Conservation (phyloP, 2,888 invertebrate species). For the Muschampia plurimacula region DNA sequence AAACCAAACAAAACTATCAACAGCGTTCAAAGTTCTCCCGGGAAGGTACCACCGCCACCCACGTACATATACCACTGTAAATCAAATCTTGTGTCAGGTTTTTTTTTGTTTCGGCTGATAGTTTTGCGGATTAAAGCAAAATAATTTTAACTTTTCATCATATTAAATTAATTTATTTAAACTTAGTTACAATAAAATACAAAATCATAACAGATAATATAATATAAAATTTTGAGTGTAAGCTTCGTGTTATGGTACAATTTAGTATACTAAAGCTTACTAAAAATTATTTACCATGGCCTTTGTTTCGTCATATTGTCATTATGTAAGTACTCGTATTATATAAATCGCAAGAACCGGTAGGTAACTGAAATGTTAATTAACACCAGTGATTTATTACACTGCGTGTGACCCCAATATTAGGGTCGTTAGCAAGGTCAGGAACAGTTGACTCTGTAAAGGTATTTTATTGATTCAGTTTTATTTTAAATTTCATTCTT, state of each 20-base stretch:
- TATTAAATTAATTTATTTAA: too few relatives aligned
- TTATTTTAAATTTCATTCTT: not conserved
- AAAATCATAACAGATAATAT: too few relatives aligned
- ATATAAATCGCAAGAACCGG: conserved; percentile 5
- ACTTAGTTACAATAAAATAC: too few relatives aligned
- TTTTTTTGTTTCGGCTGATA: too few relatives aligned
- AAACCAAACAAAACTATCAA: too few relatives aligned
- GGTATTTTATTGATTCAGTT: not conserved
- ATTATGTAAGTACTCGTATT: not conserved
- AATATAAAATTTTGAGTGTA: not conserved
- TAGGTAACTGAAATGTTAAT: conserved; percentile 17
- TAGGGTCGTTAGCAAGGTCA: conserved; percentile 10
- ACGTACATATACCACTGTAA: too few relatives aligned
- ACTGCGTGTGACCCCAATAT: conserved; percentile 14
- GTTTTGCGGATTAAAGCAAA: too few relatives aligned
- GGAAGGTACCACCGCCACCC: too few relatives aligned
- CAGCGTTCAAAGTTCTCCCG: too few relatives aligned
- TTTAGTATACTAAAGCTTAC: not conserved
- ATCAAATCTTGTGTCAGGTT: too few relatives aligned
- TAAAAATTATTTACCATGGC: not conserved
- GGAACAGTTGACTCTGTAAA: conserved; percentile 11
- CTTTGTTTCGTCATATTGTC: conserved; percentile 1
- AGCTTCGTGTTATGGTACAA: not conserved
- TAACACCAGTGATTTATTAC: conserved; percentile 11
- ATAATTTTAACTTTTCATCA: too few relatives aligned